Conservation (phyloP, 2,888 invertebrate species). For the Drosophila lutescens region DNA sequence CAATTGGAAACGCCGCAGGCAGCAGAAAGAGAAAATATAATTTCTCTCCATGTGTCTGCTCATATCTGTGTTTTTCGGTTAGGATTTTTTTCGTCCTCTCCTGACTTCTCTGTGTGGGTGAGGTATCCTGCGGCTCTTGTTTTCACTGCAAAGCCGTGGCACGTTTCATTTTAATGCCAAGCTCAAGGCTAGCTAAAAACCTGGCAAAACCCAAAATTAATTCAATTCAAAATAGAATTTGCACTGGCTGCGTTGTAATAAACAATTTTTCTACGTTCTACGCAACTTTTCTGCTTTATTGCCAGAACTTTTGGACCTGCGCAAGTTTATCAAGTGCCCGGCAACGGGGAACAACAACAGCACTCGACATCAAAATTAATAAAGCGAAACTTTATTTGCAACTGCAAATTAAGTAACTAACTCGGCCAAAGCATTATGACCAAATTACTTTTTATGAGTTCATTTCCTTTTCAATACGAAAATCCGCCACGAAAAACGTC, state of each 20-base stretch:
- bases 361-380: slow-evolving; percentile 71
- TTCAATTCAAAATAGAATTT: slow-evolving; percentile 45
- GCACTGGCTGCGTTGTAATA: slow-evolving; percentile 7
- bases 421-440: slow-evolving; percentile 77
- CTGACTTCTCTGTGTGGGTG: neutral
- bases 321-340: slow-evolving; percentile 69
- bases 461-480: slow-evolving; percentile 71
- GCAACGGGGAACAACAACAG: slow-evolving; percentile 40
- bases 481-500: slow-evolving; percentile 33
- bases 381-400: slow-evolving; percentile 80
- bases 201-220: slow-evolving; percentile 9
- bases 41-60: slow-evolving; percentile 25
- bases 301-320: slow-evolving; percentile 27
- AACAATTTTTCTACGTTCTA: slow-evolving; percentile 20
- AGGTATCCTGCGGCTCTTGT: slow-evolving; percentile 26
- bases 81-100: neutral
- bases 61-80: slow-evolving; percentile 9
- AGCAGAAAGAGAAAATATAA: slow-evolving; percentile 20
- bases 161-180: slow-evolving; percentile 44
- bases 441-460: slow-evolving; percentile 80
- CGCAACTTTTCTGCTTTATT: slow-evolving; percentile 44
- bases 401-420: slow-evolving; percentile 80
- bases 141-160: slow-evolving; percentile 25
- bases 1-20: slow-evolving; percentile 63
- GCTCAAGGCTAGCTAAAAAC: slow-evolving; percentile 20